Evolutionary conservation across 2,797 vertebrate species (phyloP).

Genomic region (Galago senegalensis): DNA sequence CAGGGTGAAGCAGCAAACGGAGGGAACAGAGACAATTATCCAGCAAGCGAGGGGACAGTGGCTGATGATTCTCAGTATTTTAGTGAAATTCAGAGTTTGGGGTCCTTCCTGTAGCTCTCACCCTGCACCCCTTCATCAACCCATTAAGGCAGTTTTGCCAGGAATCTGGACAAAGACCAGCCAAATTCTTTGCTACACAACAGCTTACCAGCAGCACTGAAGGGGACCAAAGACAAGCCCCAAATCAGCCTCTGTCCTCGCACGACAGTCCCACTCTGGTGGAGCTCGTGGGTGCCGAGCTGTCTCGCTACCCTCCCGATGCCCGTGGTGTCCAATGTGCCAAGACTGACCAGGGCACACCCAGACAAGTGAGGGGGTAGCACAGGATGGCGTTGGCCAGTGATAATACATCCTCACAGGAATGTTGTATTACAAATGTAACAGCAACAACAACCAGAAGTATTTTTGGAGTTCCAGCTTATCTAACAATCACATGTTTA

Average conservation of each 20-base stretch:
- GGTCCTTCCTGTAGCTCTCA: no score
- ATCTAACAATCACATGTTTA: background rate
- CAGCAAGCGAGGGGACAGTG: no score
- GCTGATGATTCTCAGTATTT: no score
- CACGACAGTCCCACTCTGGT: background rate
- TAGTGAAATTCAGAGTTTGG: no score
- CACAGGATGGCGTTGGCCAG: accelerated
- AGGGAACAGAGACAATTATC: no score
- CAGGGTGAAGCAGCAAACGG: no score
- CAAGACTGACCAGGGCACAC: background rate
- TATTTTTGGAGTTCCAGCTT: background rate
- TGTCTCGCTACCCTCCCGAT: background rate
- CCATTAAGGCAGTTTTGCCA: no score
- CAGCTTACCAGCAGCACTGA: background rate
- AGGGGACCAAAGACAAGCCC: background rate
- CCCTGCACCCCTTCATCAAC: no score
- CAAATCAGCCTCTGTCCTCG: background rate
- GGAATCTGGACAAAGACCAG: background rate
- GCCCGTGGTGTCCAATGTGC: no score
- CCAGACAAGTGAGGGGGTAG: accelerated
- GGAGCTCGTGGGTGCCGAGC: background rate
- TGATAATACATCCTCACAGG: background rate
- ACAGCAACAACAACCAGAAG: no score
- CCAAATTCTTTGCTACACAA: background rate
- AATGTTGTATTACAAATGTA: accelerated